Percentiles rank a stretch among this genome's conserved stretches.
phyloP scores from a whole-genome alignment of 2,797 vertebrate species.

The Sciurus carolinensis region DNA sequence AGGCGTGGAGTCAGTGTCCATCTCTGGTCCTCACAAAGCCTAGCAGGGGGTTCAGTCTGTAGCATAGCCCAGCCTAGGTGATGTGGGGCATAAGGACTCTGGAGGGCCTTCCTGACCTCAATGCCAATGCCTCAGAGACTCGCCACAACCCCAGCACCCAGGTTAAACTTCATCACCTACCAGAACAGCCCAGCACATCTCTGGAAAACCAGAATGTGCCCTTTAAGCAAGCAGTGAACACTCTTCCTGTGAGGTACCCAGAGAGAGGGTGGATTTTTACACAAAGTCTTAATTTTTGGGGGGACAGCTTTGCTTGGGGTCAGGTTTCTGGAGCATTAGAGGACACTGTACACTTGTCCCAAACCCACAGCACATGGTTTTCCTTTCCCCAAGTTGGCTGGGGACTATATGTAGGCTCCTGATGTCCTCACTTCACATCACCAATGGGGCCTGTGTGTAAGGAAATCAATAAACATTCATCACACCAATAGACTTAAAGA shows the following conservation, averaged over 20 bases:
- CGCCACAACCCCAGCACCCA: background rate
- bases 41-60: background rate
- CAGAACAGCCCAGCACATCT: background rate
- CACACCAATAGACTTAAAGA: too few species aligned
- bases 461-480: too few species aligned
- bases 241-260: background rate
- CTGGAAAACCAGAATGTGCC: background rate
- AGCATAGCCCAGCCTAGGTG: background rate
- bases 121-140: background rate
- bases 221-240: background rate
- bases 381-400: background rate
- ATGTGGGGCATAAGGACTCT: background rate
- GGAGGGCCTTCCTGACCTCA: background rate
- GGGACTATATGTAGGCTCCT: too few species aligned
- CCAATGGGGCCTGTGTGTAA: rapidly evolving
- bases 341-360: background rate
- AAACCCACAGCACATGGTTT: background rate
- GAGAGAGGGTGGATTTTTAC: background rate
- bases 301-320: background rate
- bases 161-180: background rate
- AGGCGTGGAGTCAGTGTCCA: background rate
- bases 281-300: background rate
- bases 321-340: background rate
- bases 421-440: background rate
- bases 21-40: background rate